phyloP scores from a whole-genome alignment of 30 jellyfish, hydroid and myxozoan species.

The Pseudorhiza aurosa region DNA sequence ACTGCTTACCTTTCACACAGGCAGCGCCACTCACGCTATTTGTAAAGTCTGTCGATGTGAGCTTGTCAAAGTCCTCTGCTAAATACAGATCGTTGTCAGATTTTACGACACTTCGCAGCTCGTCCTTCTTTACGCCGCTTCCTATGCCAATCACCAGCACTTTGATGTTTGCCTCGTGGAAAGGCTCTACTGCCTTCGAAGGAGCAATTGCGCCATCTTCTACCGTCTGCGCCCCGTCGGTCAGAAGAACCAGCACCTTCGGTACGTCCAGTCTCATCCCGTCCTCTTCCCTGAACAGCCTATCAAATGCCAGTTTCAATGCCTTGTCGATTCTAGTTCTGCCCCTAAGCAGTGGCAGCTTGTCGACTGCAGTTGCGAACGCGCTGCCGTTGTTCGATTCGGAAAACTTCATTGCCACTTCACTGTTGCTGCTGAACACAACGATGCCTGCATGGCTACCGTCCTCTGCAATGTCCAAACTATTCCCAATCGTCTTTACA shows the following conservation, averaged over 20 bases:
- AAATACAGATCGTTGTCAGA: slow-evolving; percentile 32
- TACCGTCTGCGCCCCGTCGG: slow-evolving; percentile 56
- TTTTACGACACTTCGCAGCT: slow-evolving; percentile 26
- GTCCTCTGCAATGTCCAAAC: slow-evolving; percentile 6
- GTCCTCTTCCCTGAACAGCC: slow-evolving; percentile 33
- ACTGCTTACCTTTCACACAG: slow-evolving; percentile 56
- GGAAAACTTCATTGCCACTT: slow-evolving; percentile 26
- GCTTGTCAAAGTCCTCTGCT: slow-evolving; percentile 41
- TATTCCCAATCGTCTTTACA: slow-evolving; percentile 29
- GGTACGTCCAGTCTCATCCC: slow-evolving; percentile 65
- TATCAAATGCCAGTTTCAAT: slow-evolving; percentile 24
- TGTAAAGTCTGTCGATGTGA: slow-evolving; percentile 17
- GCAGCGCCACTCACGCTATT: slow-evolving; percentile 34
- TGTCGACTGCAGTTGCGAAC: slow-evolving; percentile 45
- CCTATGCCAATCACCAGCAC: slow-evolving; percentile 63
- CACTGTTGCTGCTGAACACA: slow-evolving; percentile 33
- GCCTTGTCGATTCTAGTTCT: slow-evolving; percentile 55
- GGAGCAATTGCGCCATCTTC: slow-evolving; percentile 23
- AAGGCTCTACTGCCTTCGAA: slow-evolving; percentile 34
- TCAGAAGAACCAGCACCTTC: slow-evolving; percentile 48
- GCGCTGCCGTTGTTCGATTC: slow-evolving; percentile 19
- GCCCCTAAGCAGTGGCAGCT: slow-evolving; percentile 53
- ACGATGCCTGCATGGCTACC: slow-evolving; percentile 70
- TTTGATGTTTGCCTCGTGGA: slow-evolving; percentile 51
- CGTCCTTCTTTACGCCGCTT: slow-evolving; percentile 6